Evolutionary conservation across 2,113 vertebrate species (phyloP), one percentile per base, ranked within the genome.

Genomic region (Epinephelus lanceolatus): DNA sequence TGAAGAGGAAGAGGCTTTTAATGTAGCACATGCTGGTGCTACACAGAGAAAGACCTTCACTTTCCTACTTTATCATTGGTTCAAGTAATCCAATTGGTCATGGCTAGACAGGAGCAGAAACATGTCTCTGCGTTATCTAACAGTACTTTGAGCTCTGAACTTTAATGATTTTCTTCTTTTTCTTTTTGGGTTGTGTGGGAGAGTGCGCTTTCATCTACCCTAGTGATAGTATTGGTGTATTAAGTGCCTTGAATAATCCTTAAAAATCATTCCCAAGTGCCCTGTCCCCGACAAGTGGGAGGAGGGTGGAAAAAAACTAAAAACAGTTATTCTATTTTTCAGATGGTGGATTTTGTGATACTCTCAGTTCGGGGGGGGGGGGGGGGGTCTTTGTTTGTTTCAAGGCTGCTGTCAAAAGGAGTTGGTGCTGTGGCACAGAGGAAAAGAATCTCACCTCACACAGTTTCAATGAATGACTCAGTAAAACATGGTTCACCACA

Each of bases 41-140:
- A 73, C 67, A 88, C 71, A 71, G 67, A 88, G 71, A 91, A 89
- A 89, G 84, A 69, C 67, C 85, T 84, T 86, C 62, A 72, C 85
- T 63, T 88, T 79, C 76, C 53, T 86, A 74, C 78, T 89, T 86
- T 80, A 93, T 88, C 84, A 80, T 83, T 86, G 78, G 85, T 93
- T 95, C 62, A 85, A 60, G 72, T 95, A 95, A 95, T 95, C 94
- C 90, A 71, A 86, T 94, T 90, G 75, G 84, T 84, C 86, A 88
- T 37, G 87, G 89, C 51, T 62, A 78, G 86, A 91, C 78, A 88
- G 87, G 74, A 85, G 86, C 86, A 57, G 85, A 89, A 92, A 87
- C 77, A 84, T 82, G 78, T 71, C 74, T 88, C 78, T 67, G 81
- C n/a, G 45, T 88, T 93, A 93, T 94, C 87, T 91, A 83, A 21